Evolutionary conservation across 2,888 invertebrate species (phyloP), one percentile per base, ranked within the genome.

Genomic region (Euphydryas editha): DNA sequence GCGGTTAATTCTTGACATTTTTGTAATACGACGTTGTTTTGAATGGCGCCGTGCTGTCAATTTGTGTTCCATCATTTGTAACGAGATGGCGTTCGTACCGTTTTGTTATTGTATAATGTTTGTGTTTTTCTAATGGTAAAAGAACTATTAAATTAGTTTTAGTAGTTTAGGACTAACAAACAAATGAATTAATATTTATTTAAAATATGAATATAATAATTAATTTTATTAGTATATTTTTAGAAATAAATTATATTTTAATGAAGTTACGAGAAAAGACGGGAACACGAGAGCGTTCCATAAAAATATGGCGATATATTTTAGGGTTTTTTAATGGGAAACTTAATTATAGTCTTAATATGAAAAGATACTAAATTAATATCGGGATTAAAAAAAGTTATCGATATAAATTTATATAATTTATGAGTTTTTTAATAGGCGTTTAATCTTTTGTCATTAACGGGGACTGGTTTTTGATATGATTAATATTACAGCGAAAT

Each of bases 311-410:
- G 78, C 82, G 85, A 86, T 84, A 82, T 82, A 81, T 79, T 86
- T 85, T 82, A 81, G 81, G 84, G 76, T 76, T 78, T 87, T 81
- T 90, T 90, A 62, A 70, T 87, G 90, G 82, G 78, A 74, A 78
- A 86, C 82, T 86, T 90, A 91, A 91, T 91, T 90, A 90, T 87
- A 87, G 83, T 84, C 87, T 84, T 88, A 86, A 87, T 89, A 88
- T 86, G 84, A 89, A 86, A 85, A 84, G 87, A 85, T 86, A 81
- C 80, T 78, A 82, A 87, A 88, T 90, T 90, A 90, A 88, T 88
- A 87, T 84, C 81, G 82, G 85, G 86, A 89, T 89, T 85, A 86
- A 88, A 83, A 30, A 81, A 84, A 83, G 85, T 84, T 84, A 86
- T 84, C 84, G 83, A 81, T 88, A 87, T 90, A 91, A 90, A 90